phyloP scores from a whole-genome alignment of 2,797 vertebrate genomes.

The Sciaenops ocellatus region DNA sequence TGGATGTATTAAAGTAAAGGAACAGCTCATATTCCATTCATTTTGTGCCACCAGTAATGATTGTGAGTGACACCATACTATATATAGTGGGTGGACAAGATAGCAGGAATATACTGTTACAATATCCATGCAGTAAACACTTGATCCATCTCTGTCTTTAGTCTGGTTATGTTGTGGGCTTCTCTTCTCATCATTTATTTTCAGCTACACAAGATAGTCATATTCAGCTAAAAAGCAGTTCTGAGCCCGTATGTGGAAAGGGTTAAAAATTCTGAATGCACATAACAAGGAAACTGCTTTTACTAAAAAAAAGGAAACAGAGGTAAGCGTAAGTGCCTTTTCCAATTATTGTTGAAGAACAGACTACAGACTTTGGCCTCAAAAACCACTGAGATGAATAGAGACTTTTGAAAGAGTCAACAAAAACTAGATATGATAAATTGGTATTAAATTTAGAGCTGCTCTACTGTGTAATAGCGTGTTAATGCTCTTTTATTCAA shows the following conservation, averaged over 20 bases:
- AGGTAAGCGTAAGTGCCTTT: neutral
- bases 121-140: neutral
- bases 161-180: neutral
- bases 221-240: too few species aligned
- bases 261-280: too few species aligned
- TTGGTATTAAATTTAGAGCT: neutral
- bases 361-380: neutral
- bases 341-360: neutral
- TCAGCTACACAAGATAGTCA: neutral
- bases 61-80: neutral
- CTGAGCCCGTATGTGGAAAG: too few species aligned
- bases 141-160: neutral
- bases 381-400: neutral
- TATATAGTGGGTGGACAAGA: neutral
- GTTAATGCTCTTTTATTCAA: conserved; percentile 5
- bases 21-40: neutral
- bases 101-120: neutral
- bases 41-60: neutral
- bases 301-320: too few species aligned
- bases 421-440: neutral
- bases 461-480: conserved; percentile 1
- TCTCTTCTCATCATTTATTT: conserved; percentile 4
- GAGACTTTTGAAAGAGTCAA: neutral
- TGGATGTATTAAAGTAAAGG: neutral
- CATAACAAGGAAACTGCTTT: too few species aligned